Evolutionary conservation across 2,113 vertebrate species (phyloP), one percentile per base, ranked within the genome.

Genomic region (Propithecus coquereli): DNA sequence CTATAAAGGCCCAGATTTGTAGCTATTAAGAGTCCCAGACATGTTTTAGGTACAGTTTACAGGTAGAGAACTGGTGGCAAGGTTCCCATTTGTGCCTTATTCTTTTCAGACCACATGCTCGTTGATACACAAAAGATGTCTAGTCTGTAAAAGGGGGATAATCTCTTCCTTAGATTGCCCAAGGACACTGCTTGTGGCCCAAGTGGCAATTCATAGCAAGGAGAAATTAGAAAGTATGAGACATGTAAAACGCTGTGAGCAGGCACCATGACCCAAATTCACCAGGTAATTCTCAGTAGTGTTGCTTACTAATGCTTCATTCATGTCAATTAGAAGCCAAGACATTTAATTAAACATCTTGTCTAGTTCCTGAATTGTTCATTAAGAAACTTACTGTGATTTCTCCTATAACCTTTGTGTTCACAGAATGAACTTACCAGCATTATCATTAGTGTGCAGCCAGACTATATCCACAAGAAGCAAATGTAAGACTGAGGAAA

Each of bases 41-140:
- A 2, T 87, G 45, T 94, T 96, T 82, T 68, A 68, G 45, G 16
- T 37, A 20, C 50, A 70, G 52, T 95, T 91, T 73, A 90, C 83
- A 47, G 63, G 57, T 92, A 83, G 68, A 85, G 47, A 90, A 6
- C n/a, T 52, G 37, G 57, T 90, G 17, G 40, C 61, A 79, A 74
- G 37, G 14, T 85, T 95, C 43, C 40, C 14, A 43, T 52, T 83
- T 87, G 50, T 92, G 61, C 43, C 57, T 66, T 37, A 80, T 23
- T 92, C 11, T 11, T 91, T 93, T 94, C 59, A 83, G 82, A 83
- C 45, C 80, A 94, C 34, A 13, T 91, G 52, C 30, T 96, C 59
- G 45, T 14, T 70, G 68, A 32, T 45, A 63, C 5, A 68, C 54
- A 47, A 10, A 74, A 40, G 84, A 47, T 65, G 9, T 82, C 92